phyloP scores from a whole-genome alignment of 2,888 invertebrate genomes.

The Eristalinus sepulchralis region DNA sequence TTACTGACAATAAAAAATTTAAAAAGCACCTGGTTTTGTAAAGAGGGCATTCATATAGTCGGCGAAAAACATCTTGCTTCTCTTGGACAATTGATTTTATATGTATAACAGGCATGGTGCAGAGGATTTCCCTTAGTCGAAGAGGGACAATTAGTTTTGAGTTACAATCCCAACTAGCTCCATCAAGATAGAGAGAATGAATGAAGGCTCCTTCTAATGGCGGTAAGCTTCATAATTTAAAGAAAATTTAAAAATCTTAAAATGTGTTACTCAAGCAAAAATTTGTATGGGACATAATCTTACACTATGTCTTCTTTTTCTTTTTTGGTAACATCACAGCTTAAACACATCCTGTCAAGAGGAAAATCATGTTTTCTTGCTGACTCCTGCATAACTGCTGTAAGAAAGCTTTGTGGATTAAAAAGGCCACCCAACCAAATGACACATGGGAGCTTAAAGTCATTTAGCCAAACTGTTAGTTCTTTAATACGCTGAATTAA shows the following conservation, averaged over 20 bases:
- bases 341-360: conserved; percentile 96
- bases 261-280: background rate
- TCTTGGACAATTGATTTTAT: conserved; percentile 95
- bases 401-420: conserved; percentile 98
- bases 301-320: conserved; percentile 91
- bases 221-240: conserved; percentile 83
- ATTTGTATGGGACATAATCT: conserved; percentile 72
- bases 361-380: conserved; percentile 98
- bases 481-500: conserved; percentile 90
- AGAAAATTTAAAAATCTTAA: conserved; percentile 1
- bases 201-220: conserved; percentile 96
- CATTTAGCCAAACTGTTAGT: conserved; percentile 93
- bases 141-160: conserved; percentile 92
- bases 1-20: background rate
- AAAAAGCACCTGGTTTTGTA: conserved; percentile 90
- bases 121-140: conserved; percentile 93
- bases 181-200: conserved; percentile 95
- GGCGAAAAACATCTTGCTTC: conserved; percentile 90
- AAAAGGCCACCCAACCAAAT: conserved; percentile 98
- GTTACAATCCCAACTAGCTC: conserved; percentile 95
- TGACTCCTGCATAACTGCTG: conserved; percentile 98
- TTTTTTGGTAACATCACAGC: conserved; percentile 97
- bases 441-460: conserved; percentile 89
- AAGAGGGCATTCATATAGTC: conserved; percentile 95
- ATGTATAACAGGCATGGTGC: conserved; percentile 94